These are phyloP conservation scores for Psilopsiagon aurifrons DNA, from an alignment of 2,113 vertebrate species.

Conservation along the genomic window DNA sequence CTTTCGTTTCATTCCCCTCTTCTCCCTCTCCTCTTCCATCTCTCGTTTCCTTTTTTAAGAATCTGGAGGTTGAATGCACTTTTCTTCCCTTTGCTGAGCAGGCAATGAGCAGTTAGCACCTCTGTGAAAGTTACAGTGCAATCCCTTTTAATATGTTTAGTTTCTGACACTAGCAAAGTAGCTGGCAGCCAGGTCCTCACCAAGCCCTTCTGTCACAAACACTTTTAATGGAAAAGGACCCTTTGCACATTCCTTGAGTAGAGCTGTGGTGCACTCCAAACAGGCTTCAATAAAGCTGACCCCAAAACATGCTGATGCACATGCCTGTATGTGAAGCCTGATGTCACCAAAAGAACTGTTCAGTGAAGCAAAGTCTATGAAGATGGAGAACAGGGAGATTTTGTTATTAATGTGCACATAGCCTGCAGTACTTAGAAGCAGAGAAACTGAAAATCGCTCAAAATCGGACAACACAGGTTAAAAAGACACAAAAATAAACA, in stretches of 20 bases:
- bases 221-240: not conserved
- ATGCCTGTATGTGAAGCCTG: not conserved
- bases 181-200: fast-evolving
- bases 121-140: not conserved
- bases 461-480: not conserved
- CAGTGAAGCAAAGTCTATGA: not conserved
- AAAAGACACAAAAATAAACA: not conserved
- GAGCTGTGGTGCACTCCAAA: not conserved
- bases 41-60: fast-evolving
- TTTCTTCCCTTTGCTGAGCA: not conserved
- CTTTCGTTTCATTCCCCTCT: not conserved
- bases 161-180: not conserved
- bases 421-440: not conserved
- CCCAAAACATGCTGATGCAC: not conserved
- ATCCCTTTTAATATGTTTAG: not conserved
- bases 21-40: not conserved
- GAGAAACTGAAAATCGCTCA: not conserved
- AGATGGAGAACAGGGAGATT: not conserved
- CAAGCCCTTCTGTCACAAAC: not conserved
- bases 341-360: not conserved
- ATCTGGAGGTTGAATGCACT: not conserved
- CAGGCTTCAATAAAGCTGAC: not conserved
- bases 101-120: not conserved
- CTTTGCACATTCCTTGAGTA: fast-evolving
- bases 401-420: not conserved